Percentiles rank a stretch among this genome's conserved stretches.
phyloP scores from a whole-genome alignment of 2,888 invertebrate species.

The Epirrita christyi region DNA sequence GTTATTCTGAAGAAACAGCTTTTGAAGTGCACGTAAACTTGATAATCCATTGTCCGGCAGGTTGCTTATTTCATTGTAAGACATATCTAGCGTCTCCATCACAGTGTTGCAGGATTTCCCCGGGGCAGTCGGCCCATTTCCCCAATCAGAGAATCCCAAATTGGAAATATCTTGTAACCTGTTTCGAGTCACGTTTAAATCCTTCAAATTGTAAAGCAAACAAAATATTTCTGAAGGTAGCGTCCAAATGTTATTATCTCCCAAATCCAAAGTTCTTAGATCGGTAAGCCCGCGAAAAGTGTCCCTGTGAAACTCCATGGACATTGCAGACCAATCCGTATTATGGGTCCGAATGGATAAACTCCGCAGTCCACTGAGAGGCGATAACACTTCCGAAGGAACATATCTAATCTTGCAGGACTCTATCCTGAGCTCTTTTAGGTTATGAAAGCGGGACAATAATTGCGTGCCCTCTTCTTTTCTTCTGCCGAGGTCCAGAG shows the following conservation, averaged over 20 bases:
- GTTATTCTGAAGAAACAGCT: slow-evolving; percentile 90
- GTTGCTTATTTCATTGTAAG: slow-evolving; percentile 89
- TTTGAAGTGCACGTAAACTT: slow-evolving; percentile 88
- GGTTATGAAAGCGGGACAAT: slow-evolving; percentile 85
- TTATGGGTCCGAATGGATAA: slow-evolving; percentile 90
- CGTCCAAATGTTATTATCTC: slow-evolving; percentile 91
- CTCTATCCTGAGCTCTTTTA: slow-evolving; percentile 89
- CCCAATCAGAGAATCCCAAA: slow-evolving; percentile 90
- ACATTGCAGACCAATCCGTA: slow-evolving; percentile 92
- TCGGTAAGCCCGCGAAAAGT: slow-evolving; percentile 89
- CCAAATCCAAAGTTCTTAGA: slow-evolving; percentile 88
- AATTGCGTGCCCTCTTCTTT: slow-evolving; percentile 84
- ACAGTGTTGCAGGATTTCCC: slow-evolving; percentile 89
- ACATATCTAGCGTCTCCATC: slow-evolving; percentile 89
- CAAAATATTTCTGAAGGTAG: slow-evolving; percentile 90
- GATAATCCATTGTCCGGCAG: slow-evolving; percentile 89
- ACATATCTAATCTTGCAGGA: slow-evolving; percentile 91
- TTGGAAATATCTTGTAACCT: slow-evolving; percentile 91
- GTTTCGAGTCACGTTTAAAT: slow-evolving; percentile 90
- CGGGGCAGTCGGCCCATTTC: slow-evolving; percentile 87
- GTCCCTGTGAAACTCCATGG: slow-evolving; percentile 89
- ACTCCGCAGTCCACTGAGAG: slow-evolving; percentile 87
- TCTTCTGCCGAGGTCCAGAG: slow-evolving; percentile 84
- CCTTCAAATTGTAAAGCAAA: slow-evolving; percentile 87
- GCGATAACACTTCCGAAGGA: slow-evolving; percentile 88